Base-by-base conservation (phyloP, 2,113 vertebrate species). In the Sciurus niger region DNA sequence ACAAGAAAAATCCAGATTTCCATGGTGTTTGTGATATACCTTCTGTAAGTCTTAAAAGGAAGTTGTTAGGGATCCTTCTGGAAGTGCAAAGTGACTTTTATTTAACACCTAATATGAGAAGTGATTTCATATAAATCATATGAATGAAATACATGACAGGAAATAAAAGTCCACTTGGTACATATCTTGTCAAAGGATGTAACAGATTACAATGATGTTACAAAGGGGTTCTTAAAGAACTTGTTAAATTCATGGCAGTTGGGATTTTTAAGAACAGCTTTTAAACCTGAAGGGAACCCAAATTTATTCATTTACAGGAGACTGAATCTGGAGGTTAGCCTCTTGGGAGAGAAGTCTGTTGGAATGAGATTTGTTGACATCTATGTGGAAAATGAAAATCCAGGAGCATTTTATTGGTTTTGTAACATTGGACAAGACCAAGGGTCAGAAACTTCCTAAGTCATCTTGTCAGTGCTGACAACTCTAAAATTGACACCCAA, bases 351-450 rank as follows among this genome's bases (percentile, higher is more conserved):
- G 14, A 55, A 77, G 43, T 94, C 91, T 84, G 9, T 89, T 80
- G 84, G 79, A 46, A 92, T 80, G 70, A 92, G 46, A 46, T 83
- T 79, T 96, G 70, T 91, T 95, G 70, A 89, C 60, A 73, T 83
- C 48, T 51, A 22, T 46, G 34, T 76, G 4, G 20, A 93, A 89
- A 97, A 65, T 67, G 43, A 97, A 96, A 94, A 95, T 95, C 40
- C 18, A 72, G 24, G 58, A 93, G 25, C 10, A 30, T 78, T 93
- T 89, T 72, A 72, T 53, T 96, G 76, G 40, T 94, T 95, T 95
- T n/a, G 93, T 91, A 94, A 94, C 58, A 63, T 1, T 93, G 77
- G 76, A 96, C 30, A 94, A 94, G 63, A 83, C 46, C 9, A 88
- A 11, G 32, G 40, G 55, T 90, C 55, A 83, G 24, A 32, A 74